Conservation (phyloP, 2,888 invertebrate genomes). For the Hanleya hanleyi region DNA sequence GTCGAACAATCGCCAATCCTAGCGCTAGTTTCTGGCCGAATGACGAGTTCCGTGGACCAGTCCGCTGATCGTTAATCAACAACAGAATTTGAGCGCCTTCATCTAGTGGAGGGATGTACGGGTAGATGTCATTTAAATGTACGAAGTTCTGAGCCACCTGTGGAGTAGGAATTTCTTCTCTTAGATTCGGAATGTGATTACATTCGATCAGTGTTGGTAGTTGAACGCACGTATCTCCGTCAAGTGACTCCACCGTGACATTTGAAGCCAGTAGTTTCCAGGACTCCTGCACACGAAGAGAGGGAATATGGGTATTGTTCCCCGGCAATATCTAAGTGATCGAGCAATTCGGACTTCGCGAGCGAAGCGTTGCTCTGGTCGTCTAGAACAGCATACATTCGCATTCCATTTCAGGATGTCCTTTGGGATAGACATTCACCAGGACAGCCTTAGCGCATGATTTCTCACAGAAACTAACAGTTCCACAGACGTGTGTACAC, state of each 20-base stretch:
- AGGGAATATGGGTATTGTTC: constrained; percentile 16
- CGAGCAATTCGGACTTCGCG: constrained; percentile 32
- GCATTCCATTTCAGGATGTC: constrained; percentile 12
- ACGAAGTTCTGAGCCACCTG: constrained; percentile 23
- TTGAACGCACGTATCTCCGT: constrained; percentile 1
- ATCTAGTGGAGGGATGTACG: constrained; percentile 18
- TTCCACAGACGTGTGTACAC: constrained; percentile 32
- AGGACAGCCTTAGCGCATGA: constrained; percentile 40
- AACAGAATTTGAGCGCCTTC: constrained; percentile 19
- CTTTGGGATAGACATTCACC: constrained; percentile 26
- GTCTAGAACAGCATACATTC: constrained; percentile 34
- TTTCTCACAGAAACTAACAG: constrained; percentile 25
- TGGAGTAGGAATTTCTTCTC: constrained; percentile 35
- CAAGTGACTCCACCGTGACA: constrained; percentile 26
- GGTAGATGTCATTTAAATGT: constrained; percentile 11
- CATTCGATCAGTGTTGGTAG: constrained; percentile 32
- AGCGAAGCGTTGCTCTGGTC: constrained; percentile 41
- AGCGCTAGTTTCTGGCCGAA: constrained; percentile 23
- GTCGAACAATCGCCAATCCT: constrained; percentile 27
- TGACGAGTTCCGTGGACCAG: constrained; percentile 20
- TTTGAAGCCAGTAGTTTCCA: constrained; percentile 14
- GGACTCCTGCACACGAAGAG: constrained; percentile 32
- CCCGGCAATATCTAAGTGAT: constrained; percentile 11
- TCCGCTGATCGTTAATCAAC: constrained; percentile 18
- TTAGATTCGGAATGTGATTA: constrained; percentile 26